These are phyloP conservation scores for Gonatopus flavifemur DNA, from an alignment of 1,140 invertebrate genomes.

Conservation along the genomic window DNA sequence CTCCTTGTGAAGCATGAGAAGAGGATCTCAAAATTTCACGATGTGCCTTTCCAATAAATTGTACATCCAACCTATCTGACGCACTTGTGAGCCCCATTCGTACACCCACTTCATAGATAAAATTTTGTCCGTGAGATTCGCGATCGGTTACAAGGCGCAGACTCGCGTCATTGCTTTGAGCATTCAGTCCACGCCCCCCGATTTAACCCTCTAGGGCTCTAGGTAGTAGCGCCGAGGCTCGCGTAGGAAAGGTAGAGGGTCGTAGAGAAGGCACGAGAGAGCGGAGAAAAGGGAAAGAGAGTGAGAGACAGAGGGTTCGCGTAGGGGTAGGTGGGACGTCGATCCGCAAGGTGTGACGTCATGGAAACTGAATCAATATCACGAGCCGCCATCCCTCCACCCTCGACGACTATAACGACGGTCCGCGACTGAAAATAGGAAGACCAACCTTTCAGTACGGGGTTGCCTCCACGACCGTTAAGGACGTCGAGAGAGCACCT, in stretches of 20 bases:
- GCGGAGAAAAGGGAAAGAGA: background rate
- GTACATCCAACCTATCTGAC: too few species aligned
- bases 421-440: slow-evolving; percentile 32
- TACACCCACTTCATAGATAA: too few species aligned
- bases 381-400: slow-evolving; percentile 23
- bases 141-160: slow-evolving; percentile 33
- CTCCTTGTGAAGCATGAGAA: too few species aligned
- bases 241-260: background rate
- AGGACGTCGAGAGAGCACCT: slow-evolving; percentile 42
- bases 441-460: slow-evolving; percentile 49
- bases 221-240: background rate
- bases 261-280: background rate
- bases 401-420: too few species aligned
- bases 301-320: background rate
- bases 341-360: slow-evolving; percentile 40
- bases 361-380: slow-evolving; percentile 52
- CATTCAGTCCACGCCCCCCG: slow-evolving; percentile 43
- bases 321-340: background rate
- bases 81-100: too few species aligned
- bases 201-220: slow-evolving; percentile 11
- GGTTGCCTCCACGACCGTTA: slow-evolving; percentile 52
- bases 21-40: too few species aligned
- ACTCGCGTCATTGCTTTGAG: slow-evolving; percentile 35
- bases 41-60: too few species aligned
- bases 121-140: background rate